phyloP scores from a whole-genome alignment of 64 coral and sea anemone species.

The Montipora cactus region DNA sequence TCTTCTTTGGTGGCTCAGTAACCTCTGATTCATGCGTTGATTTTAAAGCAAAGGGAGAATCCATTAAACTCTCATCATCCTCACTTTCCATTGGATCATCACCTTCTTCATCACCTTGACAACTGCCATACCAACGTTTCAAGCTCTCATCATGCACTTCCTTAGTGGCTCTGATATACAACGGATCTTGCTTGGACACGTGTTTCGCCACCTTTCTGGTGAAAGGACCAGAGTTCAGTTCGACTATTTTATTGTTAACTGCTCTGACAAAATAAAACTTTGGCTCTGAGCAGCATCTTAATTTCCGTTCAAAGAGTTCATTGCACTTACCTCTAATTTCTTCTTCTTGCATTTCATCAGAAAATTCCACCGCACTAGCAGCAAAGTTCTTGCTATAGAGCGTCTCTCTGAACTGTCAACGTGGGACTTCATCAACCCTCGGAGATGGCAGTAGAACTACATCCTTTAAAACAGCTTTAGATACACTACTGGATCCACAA shows the following conservation, averaged over 20 bases:
- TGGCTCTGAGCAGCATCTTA: too few species aligned
- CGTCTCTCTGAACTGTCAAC: constrained; percentile 27
- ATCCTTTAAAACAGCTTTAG: constrained; percentile 46
- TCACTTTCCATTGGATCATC: not conserved
- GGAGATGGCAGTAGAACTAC: constrained; percentile 54
- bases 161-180: constrained; percentile 52
- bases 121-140: not conserved
- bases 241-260: constrained; percentile 15
- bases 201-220: constrained; percentile 47
- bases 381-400: not conserved
- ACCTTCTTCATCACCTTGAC: not conserved
- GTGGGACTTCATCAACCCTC: constrained; percentile 48
- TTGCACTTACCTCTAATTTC: not conserved
- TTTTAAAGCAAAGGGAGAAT: not conserved
- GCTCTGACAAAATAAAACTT: constrained; percentile 23
- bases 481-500: too few species aligned
- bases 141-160: constrained; percentile 20
- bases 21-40: not conserved
- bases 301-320: not conserved
- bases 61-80: not conserved
- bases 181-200: constrained; percentile 48
- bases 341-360: constrained; percentile 51
- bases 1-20: not conserved
- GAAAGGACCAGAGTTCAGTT: not conserved
- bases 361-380: constrained; percentile 26